Evolutionary conservation across 2,797 vertebrate species (phyloP), one percentile per base, ranked within the genome.

Genomic region (Pristis pectinata): DNA sequence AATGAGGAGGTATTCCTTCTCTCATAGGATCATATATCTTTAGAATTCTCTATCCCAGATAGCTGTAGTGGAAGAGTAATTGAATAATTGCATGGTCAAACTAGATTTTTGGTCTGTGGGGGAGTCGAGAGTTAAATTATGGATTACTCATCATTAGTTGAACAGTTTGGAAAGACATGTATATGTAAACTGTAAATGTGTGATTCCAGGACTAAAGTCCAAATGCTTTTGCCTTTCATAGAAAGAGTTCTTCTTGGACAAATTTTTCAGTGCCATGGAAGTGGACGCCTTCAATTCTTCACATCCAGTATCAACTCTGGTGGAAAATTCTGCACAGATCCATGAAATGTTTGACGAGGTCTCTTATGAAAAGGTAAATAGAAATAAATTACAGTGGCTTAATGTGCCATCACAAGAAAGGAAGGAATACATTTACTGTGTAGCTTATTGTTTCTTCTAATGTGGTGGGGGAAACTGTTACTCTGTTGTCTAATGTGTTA

Each of bases 271-370:
- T 94, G 98, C 98, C 6, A 99, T 99, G 98, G 98, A 98, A 94
- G 97, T 98, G 0, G 98, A 99, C 95, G 97, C 97, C 1, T 96
- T 99, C 70, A 98, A 97, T 96, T 99, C 98, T 2, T 99, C 98
- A 74, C 99, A 99, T 95, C 98, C 98, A 0, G 95, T 99, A 91
- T 99, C 98, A 79, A 97, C 97, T 41, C 96, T 97, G 0, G 98
- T 99, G 95, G 98, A 98, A 96, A 98, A 97, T 96, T 98, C 98
- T 95, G 96, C 98, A 83, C 97, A 99, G 96, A 99, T 99, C 96
- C 97, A 96, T 96, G 98, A 99, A 96, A 98, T 99, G 98, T 99
- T 99, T 95, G 98, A 99, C 89, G 96, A 97, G 0, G 98, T 99
- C 95, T 99, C 98, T 0, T 99, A 99, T 67, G 97, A 98, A 24